A percentile compares a stretch with the other conserved stretches of the same genome.
These are phyloP conservation scores for Microtus pennsylvanicus DNA, from an alignment of 2,113 vertebrate genomes.

Conservation along the genomic window DNA sequence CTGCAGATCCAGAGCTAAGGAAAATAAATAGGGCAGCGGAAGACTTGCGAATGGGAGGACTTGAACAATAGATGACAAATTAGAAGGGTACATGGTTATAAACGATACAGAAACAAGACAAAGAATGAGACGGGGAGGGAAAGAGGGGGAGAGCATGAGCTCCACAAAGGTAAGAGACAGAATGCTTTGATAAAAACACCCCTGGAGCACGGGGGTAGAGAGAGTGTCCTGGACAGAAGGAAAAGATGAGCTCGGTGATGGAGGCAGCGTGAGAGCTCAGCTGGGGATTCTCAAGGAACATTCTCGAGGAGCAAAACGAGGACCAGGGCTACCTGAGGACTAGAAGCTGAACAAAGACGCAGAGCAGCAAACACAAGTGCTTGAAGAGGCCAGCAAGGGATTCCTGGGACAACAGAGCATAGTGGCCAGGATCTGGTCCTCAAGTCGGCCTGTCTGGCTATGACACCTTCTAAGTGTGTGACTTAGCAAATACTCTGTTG, in stretches of 20 bases:
- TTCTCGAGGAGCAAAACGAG: slow-evolving; percentile 27
- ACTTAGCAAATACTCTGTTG: background rate
- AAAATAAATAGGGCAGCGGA: background rate
- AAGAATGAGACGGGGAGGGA: too few relatives aligned
- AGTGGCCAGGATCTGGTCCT: background rate
- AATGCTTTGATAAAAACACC: background rate
- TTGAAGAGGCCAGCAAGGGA: background rate
- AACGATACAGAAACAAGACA: background rate
- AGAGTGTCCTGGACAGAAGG: background rate
- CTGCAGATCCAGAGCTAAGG: background rate
- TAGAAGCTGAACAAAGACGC: background rate
- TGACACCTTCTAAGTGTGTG: background rate
- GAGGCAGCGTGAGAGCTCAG: background rate
- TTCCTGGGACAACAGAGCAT: background rate
- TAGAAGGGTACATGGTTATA: background rate
- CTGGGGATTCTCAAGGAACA: slow-evolving; percentile 11
- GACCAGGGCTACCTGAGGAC: background rate
- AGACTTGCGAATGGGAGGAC: background rate
- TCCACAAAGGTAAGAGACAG: slow-evolving; percentile 14
- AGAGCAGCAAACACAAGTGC: background rate
- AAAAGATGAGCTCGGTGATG: background rate
- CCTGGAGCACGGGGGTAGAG: background rate
- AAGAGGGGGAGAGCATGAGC: background rate
- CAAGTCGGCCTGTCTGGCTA: background rate
- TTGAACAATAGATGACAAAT: background rate